Conservation (phyloP, 2,888 invertebrate species). For the Acholoe squamosa region DNA sequence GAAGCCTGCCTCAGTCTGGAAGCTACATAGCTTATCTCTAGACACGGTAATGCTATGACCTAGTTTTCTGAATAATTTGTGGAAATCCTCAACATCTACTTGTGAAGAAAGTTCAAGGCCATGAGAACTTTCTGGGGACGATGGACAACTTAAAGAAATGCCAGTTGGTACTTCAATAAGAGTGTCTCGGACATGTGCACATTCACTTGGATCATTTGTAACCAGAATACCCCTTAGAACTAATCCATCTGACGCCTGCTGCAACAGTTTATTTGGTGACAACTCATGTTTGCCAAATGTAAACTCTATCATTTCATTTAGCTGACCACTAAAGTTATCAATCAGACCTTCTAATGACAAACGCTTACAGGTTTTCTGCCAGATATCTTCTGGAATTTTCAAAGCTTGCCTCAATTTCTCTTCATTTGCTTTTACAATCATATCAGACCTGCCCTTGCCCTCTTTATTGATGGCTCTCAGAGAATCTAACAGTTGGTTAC, state of each 20-base stretch:
- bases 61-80: background rate
- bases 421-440: background rate
- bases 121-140: background rate
- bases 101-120: background rate
- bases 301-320: background rate
- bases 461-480: background rate
- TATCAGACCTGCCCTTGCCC: background rate
- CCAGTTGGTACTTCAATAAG: background rate
- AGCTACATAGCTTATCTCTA: background rate
- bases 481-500: background rate
- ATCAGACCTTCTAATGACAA: background rate
- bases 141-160: background rate
- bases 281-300: background rate
- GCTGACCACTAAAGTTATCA: background rate
- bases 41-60: background rate
- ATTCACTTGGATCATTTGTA: background rate
- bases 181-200: background rate
- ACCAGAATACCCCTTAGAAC: slow-evolving; percentile 20
- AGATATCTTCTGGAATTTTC: background rate
- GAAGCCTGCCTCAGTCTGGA: background rate
- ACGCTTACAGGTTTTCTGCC: background rate
- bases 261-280: background rate
- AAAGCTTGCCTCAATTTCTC: background rate
- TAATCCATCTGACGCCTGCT: slow-evolving; percentile 20
- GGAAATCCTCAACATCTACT: background rate